Evolutionary conservation across 2,797 vertebrate genomes (phyloP), one percentile per base, ranked within the genome.

Genomic region (Atherinosoma microstoma): DNA sequence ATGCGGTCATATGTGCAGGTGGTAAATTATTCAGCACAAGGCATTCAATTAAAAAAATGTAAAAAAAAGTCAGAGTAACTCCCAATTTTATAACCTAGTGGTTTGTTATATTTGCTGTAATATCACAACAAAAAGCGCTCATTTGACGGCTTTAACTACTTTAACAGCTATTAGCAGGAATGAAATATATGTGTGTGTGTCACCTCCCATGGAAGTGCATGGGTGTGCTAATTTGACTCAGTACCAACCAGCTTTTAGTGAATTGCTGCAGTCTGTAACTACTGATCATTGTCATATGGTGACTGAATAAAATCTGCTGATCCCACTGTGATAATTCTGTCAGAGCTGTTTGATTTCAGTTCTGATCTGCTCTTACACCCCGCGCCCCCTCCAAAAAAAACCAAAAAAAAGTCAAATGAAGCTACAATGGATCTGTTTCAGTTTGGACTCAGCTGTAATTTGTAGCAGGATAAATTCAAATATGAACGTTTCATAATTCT

Each of bases 101-200:
- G 53, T 62, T 72, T 83, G 66, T 81, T 82, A 75, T 66, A 78
- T 84, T 85, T 81, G 59, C 51, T 62, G n/a, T 74, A 84, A 71
- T 80, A 57, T 65, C 75, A 72, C 67, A 27, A 27, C 24, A 27
- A 27, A 27, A 27, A 27, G 24, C 24, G 24, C 24, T 27, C 24
- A 27, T 27, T 27, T 27, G 24, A 32, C 30, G 30, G 6, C 30
- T 32, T 32, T 32, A 4, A 32, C 30, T 32, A 32, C 30, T 83
- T 85, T 84, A 75, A 58, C 75, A 81, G 83, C 83, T 90, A 92
- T 91, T 92, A 89, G 81, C 76, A 32, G 58, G 64, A 72, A 91
- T 87, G 73, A 84, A 84, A 87, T 80, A 84, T 74, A 5, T 45
- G 42, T 45, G 80, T 82, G 78, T 71, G 82, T 60, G 77, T 85